phyloP scores from a whole-genome alignment of 2,888 invertebrate genomes.

The Hirtodrosophila histrioides region DNA sequence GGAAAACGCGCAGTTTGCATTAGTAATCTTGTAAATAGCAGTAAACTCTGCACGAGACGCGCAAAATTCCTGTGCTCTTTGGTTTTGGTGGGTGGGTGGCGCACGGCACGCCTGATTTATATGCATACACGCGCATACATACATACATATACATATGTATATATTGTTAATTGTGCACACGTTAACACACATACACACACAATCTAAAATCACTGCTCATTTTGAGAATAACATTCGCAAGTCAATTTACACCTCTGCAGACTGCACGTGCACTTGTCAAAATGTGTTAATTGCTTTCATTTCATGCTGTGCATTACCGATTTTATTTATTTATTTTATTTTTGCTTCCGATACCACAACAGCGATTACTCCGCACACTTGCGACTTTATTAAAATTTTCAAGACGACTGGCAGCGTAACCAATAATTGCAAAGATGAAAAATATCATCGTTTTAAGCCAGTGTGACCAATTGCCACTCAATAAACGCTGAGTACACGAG shows the following conservation, averaged over 20 bases:
- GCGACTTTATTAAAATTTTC: constrained; percentile 41
- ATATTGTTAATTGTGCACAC: constrained; percentile 35
- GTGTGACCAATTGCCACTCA: constrained; percentile 3
- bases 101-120: constrained; percentile 45
- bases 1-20: constrained; percentile 16
- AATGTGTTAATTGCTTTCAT: constrained; percentile 32
- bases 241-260: constrained; percentile 26
- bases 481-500: no score
- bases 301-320: constrained; percentile 45
- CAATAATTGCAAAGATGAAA: constrained; percentile 9
- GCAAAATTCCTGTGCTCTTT: constrained; percentile 45
- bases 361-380: constrained; percentile 9
- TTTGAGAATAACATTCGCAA: constrained; percentile 23
- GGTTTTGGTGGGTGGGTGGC: constrained; percentile 16
- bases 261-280: constrained; percentile 37
- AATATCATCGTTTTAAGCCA: constrained; percentile 16
- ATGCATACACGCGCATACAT: constrained; percentile 2
- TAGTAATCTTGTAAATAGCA: constrained; percentile 21
- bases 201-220: constrained; percentile 14
- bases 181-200: constrained; percentile 21
- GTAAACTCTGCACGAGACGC: constrained; percentile 37
- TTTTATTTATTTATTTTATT: constrained; percentile 52
- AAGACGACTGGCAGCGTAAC: constrained; percentile 43
- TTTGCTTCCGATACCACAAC: constrained; percentile 28
- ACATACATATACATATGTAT: constrained; percentile 3